Evolutionary conservation across 64 coral and sea anemone genomes (phyloP).

Genomic region (Cladopsammia gracilis): DNA sequence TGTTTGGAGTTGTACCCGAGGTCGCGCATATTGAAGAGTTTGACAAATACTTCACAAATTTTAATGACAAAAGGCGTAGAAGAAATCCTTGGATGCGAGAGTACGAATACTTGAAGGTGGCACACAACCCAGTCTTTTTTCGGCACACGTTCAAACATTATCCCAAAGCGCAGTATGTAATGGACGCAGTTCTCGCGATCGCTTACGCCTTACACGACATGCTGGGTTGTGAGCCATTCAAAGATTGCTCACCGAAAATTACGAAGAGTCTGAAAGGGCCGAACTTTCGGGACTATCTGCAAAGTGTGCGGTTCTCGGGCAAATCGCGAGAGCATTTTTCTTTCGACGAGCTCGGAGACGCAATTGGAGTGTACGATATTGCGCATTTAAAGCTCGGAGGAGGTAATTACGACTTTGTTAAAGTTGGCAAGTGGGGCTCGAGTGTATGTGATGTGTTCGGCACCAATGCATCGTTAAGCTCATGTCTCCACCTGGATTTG

Average conservation of each 20-base stretch:
- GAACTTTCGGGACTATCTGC: constrained; percentile 63
- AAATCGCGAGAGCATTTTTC: constrained; percentile 74
- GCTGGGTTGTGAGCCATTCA: constrained; percentile 69
- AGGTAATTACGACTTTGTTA: constrained; percentile 67
- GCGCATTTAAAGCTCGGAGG: constrained; percentile 67
- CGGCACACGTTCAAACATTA: constrained; percentile 75
- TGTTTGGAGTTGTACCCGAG: constrained; percentile 88
- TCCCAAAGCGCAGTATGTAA: constrained; percentile 81
- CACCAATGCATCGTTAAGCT: neutral
- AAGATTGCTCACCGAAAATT: constrained; percentile 61
- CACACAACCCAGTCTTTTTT: constrained; percentile 80
- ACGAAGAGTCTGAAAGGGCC: constrained; percentile 18
- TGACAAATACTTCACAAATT: constrained; percentile 85
- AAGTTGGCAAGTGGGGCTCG: constrained; percentile 71
- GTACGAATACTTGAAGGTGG: constrained; percentile 77
- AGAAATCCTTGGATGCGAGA: constrained; percentile 89
- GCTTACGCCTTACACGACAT: constrained; percentile 85
- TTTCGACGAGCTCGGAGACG: constrained; percentile 77
- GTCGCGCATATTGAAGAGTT: constrained; percentile 68
- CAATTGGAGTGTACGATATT: constrained; percentile 86
- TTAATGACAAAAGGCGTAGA: constrained; percentile 75
- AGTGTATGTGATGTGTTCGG: constrained; percentile 19
- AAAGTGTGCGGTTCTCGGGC: constrained; percentile 75
- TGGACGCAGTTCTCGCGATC: constrained; percentile 79
- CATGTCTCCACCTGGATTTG: constrained; percentile 17